Conservation (phyloP, 2,113 vertebrate species). For the Antechinus flavipes region DNA sequence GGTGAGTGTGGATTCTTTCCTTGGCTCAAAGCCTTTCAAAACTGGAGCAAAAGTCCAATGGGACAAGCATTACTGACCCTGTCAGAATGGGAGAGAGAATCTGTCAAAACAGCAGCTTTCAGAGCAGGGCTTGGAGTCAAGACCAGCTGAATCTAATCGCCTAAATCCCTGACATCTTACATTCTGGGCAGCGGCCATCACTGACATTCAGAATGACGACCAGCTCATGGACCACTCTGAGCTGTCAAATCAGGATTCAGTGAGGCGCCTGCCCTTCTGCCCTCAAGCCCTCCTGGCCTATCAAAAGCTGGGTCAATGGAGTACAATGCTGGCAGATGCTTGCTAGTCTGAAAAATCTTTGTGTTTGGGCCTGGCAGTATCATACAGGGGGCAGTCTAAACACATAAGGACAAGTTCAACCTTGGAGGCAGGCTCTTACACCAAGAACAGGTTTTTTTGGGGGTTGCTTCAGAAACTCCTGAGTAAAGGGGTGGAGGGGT, state of each 20-base stretch:
- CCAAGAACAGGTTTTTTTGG: not conserved
- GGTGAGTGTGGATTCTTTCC: not conserved
- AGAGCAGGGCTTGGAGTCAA: not conserved
- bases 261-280: not conserved
- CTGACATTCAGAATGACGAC: not conserved
- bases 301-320: not conserved
- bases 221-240: not conserved
- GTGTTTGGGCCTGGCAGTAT: not conserved
- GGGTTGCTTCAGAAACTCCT: not conserved
- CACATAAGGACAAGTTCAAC: not conserved
- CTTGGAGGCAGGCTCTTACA: not conserved
- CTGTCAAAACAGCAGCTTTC: not conserved
- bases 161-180: not conserved
- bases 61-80: not conserved
- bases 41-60: not conserved
- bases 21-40: constrained; percentile 1
- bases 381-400: not conserved
- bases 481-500: not conserved
- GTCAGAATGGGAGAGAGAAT: not conserved
- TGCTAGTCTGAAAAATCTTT: not conserved
- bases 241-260: not conserved
- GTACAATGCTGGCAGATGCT: not conserved
- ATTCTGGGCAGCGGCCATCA: not conserved
- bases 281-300: not conserved
- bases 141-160: not conserved